Percentiles rank a stretch among this genome's conserved stretches.
phyloP scores from a whole-genome alignment of 2,797 vertebrate genomes.

The Schizopygopsis malacanthus region DNA sequence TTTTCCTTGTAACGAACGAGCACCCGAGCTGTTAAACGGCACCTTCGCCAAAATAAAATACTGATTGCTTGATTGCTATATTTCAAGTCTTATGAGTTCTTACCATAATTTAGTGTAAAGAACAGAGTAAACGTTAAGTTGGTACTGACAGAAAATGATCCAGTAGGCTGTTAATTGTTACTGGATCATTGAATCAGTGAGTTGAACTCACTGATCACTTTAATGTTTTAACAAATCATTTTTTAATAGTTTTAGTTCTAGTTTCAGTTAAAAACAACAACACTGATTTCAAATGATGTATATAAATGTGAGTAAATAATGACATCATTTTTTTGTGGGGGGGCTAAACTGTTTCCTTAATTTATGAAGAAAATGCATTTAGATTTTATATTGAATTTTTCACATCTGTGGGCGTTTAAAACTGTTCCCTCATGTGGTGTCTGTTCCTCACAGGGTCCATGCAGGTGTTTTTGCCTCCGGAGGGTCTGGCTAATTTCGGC shows the following conservation, averaged over 20 bases:
- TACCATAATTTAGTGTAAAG: neutral
- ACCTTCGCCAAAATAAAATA: neutral
- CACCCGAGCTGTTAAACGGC: neutral
- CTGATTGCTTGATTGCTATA: neutral
- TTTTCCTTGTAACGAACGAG: neutral
- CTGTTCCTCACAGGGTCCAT: conserved; percentile 80
- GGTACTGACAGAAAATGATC: neutral
- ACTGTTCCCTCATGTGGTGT: neutral
- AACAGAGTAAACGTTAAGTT: neutral
- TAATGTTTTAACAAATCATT: neutral
- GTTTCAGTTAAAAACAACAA: neutral
- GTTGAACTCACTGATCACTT: neutral
- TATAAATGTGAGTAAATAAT: neutral
- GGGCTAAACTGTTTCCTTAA: too few species aligned
- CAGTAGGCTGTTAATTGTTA: neutral
- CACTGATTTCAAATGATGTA: too few species aligned
- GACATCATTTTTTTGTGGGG: too few species aligned
- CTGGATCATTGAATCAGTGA: neutral
- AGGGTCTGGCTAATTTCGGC: conserved; percentile 80
- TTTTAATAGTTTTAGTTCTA: neutral
- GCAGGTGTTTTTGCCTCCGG: conserved; percentile 93
- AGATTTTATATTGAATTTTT: neutral
- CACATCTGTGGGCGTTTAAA: neutral
- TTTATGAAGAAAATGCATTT: neutral
- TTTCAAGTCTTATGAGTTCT: neutral